A percentile compares a stretch with the other conserved stretches of the same genome.
Conservation (phyloP, 2,113 vertebrate genomes). For the Mohoua ochrocephala region DNA sequence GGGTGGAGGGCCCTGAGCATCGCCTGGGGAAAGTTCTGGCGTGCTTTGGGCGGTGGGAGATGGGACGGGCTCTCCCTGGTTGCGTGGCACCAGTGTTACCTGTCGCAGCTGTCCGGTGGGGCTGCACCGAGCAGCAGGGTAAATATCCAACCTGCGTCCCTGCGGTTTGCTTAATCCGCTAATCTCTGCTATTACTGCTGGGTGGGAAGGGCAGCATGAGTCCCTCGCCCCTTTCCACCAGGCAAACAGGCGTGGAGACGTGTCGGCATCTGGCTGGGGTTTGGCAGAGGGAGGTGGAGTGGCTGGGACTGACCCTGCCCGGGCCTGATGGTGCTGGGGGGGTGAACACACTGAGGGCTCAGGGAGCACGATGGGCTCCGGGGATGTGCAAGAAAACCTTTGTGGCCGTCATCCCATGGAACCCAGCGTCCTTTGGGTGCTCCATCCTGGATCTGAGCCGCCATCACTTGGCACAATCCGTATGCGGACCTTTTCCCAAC, state of each 20-base stretch:
- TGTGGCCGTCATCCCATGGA: accelerated
- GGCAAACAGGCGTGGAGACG: neutral
- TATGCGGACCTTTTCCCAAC: neutral
- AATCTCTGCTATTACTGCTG: neutral
- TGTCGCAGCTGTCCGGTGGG: neutral
- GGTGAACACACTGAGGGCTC: accelerated
- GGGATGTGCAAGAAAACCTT: neutral
- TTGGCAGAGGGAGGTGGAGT: neutral
- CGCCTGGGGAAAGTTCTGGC: accelerated
- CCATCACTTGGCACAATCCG: accelerated
- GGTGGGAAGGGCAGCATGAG: neutral
- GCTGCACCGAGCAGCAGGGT: neutral
- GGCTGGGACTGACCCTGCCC: neutral
- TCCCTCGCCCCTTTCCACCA: neutral
- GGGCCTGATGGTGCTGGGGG: neutral
- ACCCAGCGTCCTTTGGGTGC: accelerated
- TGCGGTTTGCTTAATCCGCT: neutral
- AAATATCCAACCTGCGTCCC: neutral
- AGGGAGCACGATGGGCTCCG: neutral
- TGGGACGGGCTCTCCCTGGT: neutral
- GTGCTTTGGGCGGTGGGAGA: neutral
- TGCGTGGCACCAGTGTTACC: neutral
- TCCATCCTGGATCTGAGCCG: neutral
- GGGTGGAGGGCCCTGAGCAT: neutral
- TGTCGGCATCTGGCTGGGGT: neutral